phyloP scores from a whole-genome alignment of 2,113 vertebrate genomes.

The Ictalurus furcatus region DNA sequence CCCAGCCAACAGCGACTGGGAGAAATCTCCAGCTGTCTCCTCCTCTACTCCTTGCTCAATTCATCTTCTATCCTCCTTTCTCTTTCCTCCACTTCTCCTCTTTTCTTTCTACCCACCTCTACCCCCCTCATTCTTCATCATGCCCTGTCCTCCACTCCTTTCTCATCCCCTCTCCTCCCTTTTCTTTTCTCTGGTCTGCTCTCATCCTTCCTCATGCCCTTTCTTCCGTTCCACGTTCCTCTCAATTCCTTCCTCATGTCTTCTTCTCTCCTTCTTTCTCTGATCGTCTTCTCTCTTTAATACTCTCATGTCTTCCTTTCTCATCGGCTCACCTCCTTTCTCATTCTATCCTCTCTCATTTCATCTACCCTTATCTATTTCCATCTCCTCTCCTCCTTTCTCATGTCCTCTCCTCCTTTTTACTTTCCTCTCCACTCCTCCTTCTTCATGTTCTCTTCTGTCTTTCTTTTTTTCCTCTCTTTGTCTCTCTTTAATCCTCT shows the following conservation, averaged over 20 bases:
- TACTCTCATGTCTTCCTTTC: not conserved
- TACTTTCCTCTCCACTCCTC: not conserved
- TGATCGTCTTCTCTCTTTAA: too few species aligned
- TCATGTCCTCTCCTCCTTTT: not conserved
- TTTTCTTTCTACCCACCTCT: not conserved
- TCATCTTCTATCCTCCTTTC: too few species aligned
- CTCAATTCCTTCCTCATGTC: not conserved
- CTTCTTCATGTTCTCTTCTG: not conserved
- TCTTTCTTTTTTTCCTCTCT: not conserved
- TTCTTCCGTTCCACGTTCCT: not conserved
- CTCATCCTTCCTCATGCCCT: not conserved
- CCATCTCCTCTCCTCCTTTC: not conserved
- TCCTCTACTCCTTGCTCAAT: not conserved
- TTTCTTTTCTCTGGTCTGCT: not conserved
- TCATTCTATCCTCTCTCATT: not conserved
- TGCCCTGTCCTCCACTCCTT: too few species aligned
- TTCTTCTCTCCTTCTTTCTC: not conserved
- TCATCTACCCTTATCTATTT: not conserved
- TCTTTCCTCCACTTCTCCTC: not conserved
- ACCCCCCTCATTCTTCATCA: not conserved
- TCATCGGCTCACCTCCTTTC: not conserved
- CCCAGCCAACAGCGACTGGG: constrained; percentile 38
- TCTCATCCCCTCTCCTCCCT: not conserved
- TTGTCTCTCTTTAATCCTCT: not conserved
- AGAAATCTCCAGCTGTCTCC: constrained; percentile 28